Percentiles rank a stretch among this genome's conserved stretches.
Conservation (phyloP, 2,888 invertebrate genomes). For the Spodoptera exigua region DNA sequence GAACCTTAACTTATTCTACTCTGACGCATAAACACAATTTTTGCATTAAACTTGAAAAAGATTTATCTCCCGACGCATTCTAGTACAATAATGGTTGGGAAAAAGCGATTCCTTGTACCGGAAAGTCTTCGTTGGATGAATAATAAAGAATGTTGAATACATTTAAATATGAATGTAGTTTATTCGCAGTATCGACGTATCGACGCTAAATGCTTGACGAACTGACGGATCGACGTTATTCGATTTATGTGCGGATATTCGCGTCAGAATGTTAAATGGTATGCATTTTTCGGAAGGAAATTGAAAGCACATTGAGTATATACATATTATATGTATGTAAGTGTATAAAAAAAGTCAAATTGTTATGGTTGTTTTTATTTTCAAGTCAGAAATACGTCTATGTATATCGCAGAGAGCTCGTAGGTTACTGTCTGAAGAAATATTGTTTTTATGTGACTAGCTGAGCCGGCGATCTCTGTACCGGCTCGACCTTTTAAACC, state of each 20-base stretch:
- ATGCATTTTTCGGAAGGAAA: not conserved
- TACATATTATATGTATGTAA: not conserved
- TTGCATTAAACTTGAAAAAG: slow-evolving; percentile 72
- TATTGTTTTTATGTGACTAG: no score
- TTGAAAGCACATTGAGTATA: no score
- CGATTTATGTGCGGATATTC: slow-evolving; percentile 17
- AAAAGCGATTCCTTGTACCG: slow-evolving; percentile 71
- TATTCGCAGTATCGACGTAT: slow-evolving; percentile 50
- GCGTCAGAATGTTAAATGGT: not conserved
- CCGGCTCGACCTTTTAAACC: no score
- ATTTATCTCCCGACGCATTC: slow-evolving; percentile 69
- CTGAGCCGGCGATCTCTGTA: no score
- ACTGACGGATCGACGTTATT: slow-evolving; percentile 23
- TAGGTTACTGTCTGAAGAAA: no score
- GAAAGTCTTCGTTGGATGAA: slow-evolving; percentile 65
- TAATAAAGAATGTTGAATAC: slow-evolving; percentile 65
- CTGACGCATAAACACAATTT: slow-evolving; percentile 69
- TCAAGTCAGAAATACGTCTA: no score
- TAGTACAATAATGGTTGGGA: slow-evolving; percentile 67
- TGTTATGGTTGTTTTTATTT: no score
- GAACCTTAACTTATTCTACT: slow-evolving; percentile 40
- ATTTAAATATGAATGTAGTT: slow-evolving; percentile 68
- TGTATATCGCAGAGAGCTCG: no score
- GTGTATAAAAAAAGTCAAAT: not conserved
- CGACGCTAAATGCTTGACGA: slow-evolving; percentile 45